Evolutionary conservation across 2,113 vertebrate species (phyloP).

Genomic region (Corythornis vintsioides): DNA sequence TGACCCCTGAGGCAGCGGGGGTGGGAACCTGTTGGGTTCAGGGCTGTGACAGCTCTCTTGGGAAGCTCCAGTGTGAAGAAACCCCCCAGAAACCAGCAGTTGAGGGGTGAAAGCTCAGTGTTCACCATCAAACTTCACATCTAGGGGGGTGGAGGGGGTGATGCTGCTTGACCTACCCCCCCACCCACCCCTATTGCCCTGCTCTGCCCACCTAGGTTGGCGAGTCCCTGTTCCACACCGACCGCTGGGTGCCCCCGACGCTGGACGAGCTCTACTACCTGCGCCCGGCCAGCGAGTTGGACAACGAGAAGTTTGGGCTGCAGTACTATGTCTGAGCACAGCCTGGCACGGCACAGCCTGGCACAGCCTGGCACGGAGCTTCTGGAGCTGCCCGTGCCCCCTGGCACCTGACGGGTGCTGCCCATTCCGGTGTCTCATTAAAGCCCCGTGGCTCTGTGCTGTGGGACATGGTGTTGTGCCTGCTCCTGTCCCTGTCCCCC

Average conservation of each 20-base stretch:
- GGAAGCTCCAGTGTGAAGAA: no score
- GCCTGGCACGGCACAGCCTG: not conserved
- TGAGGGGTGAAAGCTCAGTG: accelerated
- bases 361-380: no score
- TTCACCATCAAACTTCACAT: accelerated
- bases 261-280: slow-evolving; percentile 83
- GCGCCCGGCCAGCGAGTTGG: slow-evolving; percentile 64
- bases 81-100: no score
- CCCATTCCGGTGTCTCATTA: not conserved
- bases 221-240: slow-evolving; percentile 84
- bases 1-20: not conserved
- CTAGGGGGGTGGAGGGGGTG: accelerated
- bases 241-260: slow-evolving; percentile 85
- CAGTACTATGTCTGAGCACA: slow-evolving; percentile 74
- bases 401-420: not conserved
- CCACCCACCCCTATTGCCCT: accelerated
- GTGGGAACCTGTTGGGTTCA: accelerated
- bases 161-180: not conserved
- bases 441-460: not conserved
- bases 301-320: slow-evolving; percentile 77
- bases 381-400: no score
- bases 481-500: not conserved
- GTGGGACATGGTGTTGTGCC: accelerated
- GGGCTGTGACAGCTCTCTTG: accelerated
- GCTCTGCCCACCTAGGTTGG: slow-evolving; percentile 79